Evolutionary conservation across 2,888 invertebrate species (phyloP), one percentile per base, ranked within the genome.

Genomic region (Nemapogon koenigi): DNA sequence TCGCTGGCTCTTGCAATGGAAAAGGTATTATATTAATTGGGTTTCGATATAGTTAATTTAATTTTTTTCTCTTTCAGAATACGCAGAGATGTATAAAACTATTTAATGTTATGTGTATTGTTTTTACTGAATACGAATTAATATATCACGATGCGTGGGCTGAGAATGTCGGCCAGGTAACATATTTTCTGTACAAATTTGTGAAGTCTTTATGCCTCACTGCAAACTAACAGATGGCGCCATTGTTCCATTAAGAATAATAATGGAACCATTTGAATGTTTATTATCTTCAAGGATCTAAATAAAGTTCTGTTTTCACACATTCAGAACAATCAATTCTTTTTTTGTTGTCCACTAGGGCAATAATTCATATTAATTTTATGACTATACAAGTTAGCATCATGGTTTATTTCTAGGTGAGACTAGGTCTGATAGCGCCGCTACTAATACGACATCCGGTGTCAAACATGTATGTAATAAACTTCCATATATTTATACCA

Each of bases 81-180:
- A 85, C 87, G 3, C 89, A 89, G 56, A 83, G 85, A 38, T 86
- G 87, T 36, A 87, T 90, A 35, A 89, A 89, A 51, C 75, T 89
- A 37, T 93, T 87, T 56, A 94, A 94, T 55, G 87, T 88, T 2
- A 79, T 94, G 64, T 83, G 87, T 18, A 85, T 86, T 41, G 90
- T 92, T 2, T 86, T 94, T 43, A 82, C 90, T 11, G 90, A 92
- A 55, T 94, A 88, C 53, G 93, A 94, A 64, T 81, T 89, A 51
- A 85, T 91, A 41, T 90, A 91, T 59, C 91, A 94, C 53, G 82
- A 83, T 47, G 89, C 90, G 1, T 93, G 93, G 93, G 84, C 75
- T 43, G 84, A 88, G 53, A 87, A 89, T 57, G 85, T 88, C 16
- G 86, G 86, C 37, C 85, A 89, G 69, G 88, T 90, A 56, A 65